These are phyloP conservation scores for Dryocosmus kuriphilus DNA, from an alignment of 2,888 invertebrate genomes.

Conservation along the genomic window DNA sequence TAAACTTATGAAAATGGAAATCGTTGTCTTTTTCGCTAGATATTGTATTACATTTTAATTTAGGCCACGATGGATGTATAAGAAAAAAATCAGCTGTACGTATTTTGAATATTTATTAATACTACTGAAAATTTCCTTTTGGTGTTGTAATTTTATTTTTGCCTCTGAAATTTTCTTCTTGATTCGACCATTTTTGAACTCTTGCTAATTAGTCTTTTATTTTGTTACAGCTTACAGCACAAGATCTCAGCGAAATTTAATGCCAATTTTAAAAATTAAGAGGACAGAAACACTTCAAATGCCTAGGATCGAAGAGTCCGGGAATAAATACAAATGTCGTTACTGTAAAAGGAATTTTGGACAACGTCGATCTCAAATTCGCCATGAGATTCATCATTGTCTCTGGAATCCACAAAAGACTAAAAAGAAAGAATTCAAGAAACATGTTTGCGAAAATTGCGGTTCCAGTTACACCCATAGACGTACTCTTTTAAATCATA, in stretches of 20 bases:
- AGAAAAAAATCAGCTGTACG: neutral
- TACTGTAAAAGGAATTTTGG: slow-evolving; percentile 11
- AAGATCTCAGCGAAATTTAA: neutral
- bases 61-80: too few species aligned
- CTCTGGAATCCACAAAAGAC: slow-evolving; percentile 11
- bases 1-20: too few species aligned
- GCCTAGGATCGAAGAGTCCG: neutral
- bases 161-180: neutral
- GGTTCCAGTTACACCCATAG: slow-evolving; percentile 1
- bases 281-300: neutral
- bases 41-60: too few species aligned
- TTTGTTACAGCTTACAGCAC: neutral
- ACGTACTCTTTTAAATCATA: neutral
- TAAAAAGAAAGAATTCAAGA: neutral
- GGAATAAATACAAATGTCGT: neutral
- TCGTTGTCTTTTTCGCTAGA: too few species aligned
- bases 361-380: neutral
- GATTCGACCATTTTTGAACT: neutral
- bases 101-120: neutral
- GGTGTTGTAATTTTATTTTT: neutral
- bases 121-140: neutral
- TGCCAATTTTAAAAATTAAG: neutral
- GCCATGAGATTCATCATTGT: slow-evolving; percentile 22
- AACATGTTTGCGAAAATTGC: neutral
- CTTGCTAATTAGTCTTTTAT: neutral